Evolutionary conservation across 2,888 invertebrate species (phyloP).

Genomic region (Nemotelus nigrinus): DNA sequence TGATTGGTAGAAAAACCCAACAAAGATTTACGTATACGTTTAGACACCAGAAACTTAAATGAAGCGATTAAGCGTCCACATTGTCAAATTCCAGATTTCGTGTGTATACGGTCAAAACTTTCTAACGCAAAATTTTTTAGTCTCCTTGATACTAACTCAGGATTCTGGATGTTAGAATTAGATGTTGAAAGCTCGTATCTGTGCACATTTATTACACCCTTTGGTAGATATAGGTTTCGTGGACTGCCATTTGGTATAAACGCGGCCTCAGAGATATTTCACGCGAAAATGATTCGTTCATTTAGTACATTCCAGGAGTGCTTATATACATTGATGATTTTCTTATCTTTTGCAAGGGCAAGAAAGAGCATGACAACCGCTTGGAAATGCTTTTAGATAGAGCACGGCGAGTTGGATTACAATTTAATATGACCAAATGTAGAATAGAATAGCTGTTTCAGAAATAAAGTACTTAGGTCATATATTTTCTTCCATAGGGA

Average conservation of each 20-base stretch:
- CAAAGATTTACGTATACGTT: too few species aligned
- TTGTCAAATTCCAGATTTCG: constrained; percentile 45
- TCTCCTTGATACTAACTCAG: constrained; percentile 48
- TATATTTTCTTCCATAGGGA: too few species aligned
- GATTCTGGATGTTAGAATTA: constrained; percentile 53
- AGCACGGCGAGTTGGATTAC: background rate
- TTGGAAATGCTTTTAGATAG: background rate
- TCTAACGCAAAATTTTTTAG: constrained; percentile 42
- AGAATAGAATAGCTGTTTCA: background rate
- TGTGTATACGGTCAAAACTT: constrained; percentile 45
- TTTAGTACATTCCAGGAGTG: constrained; percentile 33
- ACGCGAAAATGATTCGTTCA: constrained; percentile 45
- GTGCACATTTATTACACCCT: constrained; percentile 53
- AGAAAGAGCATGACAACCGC: too few species aligned
- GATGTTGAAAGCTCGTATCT: constrained; percentile 52
- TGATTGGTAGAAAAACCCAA: too few species aligned
- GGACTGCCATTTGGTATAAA: constrained; percentile 51
- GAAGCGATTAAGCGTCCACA: background rate
- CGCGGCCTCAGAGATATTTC: constrained; percentile 50
- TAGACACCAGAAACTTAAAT: too few species aligned
- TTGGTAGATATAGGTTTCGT: constrained; percentile 52
- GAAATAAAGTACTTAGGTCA: background rate
- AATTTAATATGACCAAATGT: background rate
- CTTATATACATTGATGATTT: background rate
- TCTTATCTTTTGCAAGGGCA: background rate